Conservation (phyloP, 2,888 invertebrate genomes). For the Cantharis lateralis region DNA sequence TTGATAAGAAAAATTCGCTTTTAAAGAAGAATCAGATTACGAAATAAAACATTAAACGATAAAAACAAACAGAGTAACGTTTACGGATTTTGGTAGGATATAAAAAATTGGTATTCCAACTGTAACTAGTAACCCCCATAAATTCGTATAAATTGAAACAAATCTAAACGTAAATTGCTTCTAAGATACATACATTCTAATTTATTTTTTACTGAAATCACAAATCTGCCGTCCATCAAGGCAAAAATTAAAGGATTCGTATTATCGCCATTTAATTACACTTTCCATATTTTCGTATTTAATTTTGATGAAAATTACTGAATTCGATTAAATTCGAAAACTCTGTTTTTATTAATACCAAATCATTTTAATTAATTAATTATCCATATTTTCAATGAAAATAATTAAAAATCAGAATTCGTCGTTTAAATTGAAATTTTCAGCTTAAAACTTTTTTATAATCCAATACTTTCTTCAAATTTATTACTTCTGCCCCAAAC, state of each 20-base stretch:
- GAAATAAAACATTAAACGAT: background rate
- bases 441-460: too few relatives aligned
- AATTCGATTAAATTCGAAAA: background rate
- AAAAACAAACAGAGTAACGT: background rate
- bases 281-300: background rate
- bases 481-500: too few relatives aligned
- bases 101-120: background rate
- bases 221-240: background rate
- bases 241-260: background rate
- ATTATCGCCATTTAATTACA: background rate
- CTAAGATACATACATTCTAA: background rate
- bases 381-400: background rate
- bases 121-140: background rate
- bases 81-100: background rate
- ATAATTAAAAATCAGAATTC: background rate
- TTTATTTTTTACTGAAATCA: background rate
- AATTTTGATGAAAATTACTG: too few relatives aligned
- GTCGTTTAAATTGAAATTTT: background rate
- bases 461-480: too few relatives aligned
- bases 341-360: background rate
- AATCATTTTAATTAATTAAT: too few relatives aligned
- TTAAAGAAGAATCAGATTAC: background rate
- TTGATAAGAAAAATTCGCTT: background rate
- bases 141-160: background rate
- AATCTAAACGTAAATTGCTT: background rate